Base-by-base conservation (phyloP, 2,113 vertebrate species). In the Grammatotria lemairii region DNA sequence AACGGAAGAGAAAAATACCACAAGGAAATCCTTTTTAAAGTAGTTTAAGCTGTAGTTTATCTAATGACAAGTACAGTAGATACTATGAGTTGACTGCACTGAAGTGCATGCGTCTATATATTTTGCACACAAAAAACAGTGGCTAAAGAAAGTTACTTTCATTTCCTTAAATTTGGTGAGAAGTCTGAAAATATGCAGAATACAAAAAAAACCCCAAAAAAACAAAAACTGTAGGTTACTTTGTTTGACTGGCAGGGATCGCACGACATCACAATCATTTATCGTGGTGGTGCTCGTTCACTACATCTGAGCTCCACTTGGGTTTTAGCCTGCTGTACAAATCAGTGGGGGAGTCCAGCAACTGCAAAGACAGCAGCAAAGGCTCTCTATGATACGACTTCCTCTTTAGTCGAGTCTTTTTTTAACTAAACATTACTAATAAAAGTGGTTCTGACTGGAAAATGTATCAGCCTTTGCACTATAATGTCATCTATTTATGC, bases 221-320 rank as follows among this genome's bases (percentile, higher is more conserved):
- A 28, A 4, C 3, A 8, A 26, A 28, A 17, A 47, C 40, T 17
- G 6, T 8, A 31, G 7, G 23, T 28, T 78, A 49, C 26, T 49
- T n/a, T 75, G 4, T 19, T 31, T 49, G 16, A 78, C 6, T 12
- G 10, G 70, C 10, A 53, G 13, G 3, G n/a, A 38, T 81, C n/a
- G 0, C 10, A 54, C 0, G 8, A 40, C 47, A 28, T 0, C 35
- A 23, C 16, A 16, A 28, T 31, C 49, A 28, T 21, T 16, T 42
- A 31, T n/a, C 3, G 26, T 31, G 40, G 26, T 31, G 35, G 16
- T 73, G 13, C 12, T 14, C 42, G 17, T 19, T 57, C 13, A 35
- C 35, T 57, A 42, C 35, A 14, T 40, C 21, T 58, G 21, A 81
- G 35, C 54, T 58, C 21, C 1, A 1, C n/a, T 26, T 55, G 16